These are phyloP conservation scores for Polypterus senegalus DNA, from an alignment of 2,113 vertebrate species.

Conservation along the genomic window DNA sequence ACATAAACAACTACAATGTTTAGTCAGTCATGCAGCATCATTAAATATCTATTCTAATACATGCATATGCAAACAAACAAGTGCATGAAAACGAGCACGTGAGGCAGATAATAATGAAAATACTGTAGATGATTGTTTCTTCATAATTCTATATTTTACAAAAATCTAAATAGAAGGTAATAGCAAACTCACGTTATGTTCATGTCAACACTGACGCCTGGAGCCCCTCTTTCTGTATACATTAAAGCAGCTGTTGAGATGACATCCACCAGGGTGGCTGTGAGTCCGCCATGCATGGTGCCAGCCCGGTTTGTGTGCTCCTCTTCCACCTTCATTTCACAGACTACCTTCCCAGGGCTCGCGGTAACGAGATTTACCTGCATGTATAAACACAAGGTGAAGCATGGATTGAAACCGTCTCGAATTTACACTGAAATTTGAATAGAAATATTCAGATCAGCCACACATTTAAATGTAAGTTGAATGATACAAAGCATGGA, in stretches of 20 bases:
- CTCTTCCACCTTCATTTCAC: constrained; percentile 78
- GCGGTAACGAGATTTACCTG: constrained; percentile 70
- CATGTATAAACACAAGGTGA: background rate
- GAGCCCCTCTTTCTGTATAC: constrained; percentile 55
- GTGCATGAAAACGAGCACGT: no score
- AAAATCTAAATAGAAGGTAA: no score
- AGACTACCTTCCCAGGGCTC: constrained; percentile 71
- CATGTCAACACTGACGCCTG: constrained; percentile 91
- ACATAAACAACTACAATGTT: no score
- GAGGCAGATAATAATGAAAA: no score
- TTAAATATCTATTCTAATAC: no score
- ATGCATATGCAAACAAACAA: no score
- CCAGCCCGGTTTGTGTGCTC: constrained; percentile 72
- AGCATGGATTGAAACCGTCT: background rate
- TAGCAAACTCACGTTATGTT: constrained; percentile 74
- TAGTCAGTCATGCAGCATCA: no score
- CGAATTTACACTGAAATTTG: background rate
- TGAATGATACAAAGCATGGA: background rate
- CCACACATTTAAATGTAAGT: background rate
- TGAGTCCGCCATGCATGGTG: constrained; percentile 79
- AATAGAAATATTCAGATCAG: no score
- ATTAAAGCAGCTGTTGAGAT: constrained; percentile 75
- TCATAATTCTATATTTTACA: no score
- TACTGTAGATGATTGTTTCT: no score
- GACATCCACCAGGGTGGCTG: constrained; percentile 74